Evolutionary conservation across 1,140 invertebrate species (phyloP), one percentile per base, ranked within the genome.

Genomic region (Aphelinus certus): DNA sequence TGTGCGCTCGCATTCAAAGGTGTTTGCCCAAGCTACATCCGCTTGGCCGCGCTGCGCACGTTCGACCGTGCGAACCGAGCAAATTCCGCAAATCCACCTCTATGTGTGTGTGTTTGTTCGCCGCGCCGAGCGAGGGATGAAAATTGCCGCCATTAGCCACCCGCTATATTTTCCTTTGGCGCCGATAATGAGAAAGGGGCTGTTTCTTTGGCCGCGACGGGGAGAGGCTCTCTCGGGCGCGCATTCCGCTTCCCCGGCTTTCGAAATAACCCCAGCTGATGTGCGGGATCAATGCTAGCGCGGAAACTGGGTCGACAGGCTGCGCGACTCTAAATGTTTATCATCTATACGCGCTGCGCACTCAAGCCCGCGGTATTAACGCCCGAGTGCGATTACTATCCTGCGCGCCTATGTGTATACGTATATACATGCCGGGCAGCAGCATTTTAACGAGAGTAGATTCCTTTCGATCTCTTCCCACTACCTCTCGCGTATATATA

Each of bases 251-350:
- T 60, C 53, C 69, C 26, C n/a, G 43, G 48, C 53, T 58, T 61
- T 70, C 60, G 57, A 49, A 72, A 65, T 66, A 73, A 66, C 55
- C 55, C 61, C n/a, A 66, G 66, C 66, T 73, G 71, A 58, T 58
- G 49, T 43, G 51, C 48, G 51, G 58, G 64, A 73, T 67, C 64
- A 73, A 73, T 67, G 56, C 7, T 3, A 3, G 43, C 9, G 43
- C 47, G 42, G 5, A 73, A 73, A 67, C 56, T 73, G 65, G 72
- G 72, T 73, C 64, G 72, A 67, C 64, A 73, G 64, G 64, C 61
- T 73, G 56, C 72, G 67, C 72, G 67, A 73, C 71, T 62, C 71
- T 48, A 51, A 58, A 46, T 53, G 26, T 26, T 26, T 26, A 26
- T 26, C 26, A 26, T 26, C 26, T 26, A 26, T 26, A 26, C 26